These are phyloP conservation scores for Micromesistius poutassou DNA, from an alignment of 2,797 vertebrate species.

Conservation along the genomic window DNA sequence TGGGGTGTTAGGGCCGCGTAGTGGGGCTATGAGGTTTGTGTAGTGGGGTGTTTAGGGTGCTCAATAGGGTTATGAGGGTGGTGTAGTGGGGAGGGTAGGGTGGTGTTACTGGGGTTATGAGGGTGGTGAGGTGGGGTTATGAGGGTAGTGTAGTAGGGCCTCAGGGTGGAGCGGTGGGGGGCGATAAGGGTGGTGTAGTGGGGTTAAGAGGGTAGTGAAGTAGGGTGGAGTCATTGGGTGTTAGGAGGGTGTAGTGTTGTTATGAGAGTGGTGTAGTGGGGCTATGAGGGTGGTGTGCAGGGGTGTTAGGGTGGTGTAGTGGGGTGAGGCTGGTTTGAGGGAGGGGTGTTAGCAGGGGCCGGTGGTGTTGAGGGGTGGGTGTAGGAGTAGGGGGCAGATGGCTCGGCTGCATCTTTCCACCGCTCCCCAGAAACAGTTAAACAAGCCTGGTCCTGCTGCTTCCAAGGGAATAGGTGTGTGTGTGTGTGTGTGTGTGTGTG, in stretches of 20 bases:
- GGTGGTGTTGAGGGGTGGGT: not conserved
- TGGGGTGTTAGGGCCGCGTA: not conserved
- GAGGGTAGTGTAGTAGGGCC: no score
- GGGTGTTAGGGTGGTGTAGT: not conserved
- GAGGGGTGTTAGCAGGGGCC: not conserved
- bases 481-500: conserved; percentile 8
- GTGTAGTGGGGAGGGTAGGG: no score
- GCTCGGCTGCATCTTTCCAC: not conserved
- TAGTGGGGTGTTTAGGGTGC: no score
- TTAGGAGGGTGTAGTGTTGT: no score
- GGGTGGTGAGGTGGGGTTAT: not conserved
- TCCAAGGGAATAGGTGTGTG: not conserved
- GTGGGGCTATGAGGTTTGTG: no score
- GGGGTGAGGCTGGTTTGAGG: not conserved
- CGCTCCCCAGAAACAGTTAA: not conserved
- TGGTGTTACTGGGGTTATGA: no score
- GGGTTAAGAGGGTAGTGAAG: no score
- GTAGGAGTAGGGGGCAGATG: not conserved
- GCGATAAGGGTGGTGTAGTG: not conserved
- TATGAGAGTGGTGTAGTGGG: no score
- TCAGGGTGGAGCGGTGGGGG: not conserved
- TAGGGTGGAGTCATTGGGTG: no score
- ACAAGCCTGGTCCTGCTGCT: not conserved
- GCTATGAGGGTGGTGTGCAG: not conserved
- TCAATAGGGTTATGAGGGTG: no score